A percentile compares a stretch with the other conserved stretches of the same genome.
Conservation (phyloP, 2,113 vertebrate genomes). For the Strix aluco region DNA sequence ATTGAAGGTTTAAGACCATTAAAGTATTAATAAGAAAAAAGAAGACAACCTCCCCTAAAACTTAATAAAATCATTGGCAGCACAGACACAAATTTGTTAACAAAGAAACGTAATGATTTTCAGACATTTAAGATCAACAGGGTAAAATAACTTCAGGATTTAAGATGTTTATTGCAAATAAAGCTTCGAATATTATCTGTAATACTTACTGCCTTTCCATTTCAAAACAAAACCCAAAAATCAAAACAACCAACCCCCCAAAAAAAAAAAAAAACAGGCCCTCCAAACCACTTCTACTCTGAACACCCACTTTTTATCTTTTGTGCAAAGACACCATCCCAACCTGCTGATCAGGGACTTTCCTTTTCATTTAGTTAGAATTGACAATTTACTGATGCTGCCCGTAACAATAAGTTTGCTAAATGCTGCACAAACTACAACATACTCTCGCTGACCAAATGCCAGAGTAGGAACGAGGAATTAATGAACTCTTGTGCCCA, state of each 20-base stretch:
- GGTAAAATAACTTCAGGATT: neutral
- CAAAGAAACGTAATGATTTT: neutral
- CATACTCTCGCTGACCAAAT: neutral
- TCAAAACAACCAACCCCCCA: neutral
- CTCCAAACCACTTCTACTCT: neutral
- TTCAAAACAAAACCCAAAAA: neutral
- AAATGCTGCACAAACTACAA: neutral
- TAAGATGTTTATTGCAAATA: neutral
- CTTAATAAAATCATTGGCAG: neutral
- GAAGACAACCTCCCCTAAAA: neutral
- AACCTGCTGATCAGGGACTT: neutral
- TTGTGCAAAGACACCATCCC: neutral
- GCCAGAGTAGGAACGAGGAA: neutral
- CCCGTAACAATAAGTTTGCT: neutral
- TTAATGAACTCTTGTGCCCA: neutral
- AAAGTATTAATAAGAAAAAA: neutral
- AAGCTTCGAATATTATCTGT: neutral
- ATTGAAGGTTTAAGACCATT: neutral
- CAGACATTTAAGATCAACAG: slow-evolving; percentile 17
- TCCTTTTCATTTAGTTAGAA: neutral
- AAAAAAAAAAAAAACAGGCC: neutral
- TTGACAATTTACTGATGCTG: neutral
- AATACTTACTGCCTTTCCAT: neutral
- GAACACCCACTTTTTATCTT: neutral
- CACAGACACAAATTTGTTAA: slow-evolving; percentile 25